Conservation (phyloP, 2,888 invertebrate species). For the Leptopilina syphax region DNA sequence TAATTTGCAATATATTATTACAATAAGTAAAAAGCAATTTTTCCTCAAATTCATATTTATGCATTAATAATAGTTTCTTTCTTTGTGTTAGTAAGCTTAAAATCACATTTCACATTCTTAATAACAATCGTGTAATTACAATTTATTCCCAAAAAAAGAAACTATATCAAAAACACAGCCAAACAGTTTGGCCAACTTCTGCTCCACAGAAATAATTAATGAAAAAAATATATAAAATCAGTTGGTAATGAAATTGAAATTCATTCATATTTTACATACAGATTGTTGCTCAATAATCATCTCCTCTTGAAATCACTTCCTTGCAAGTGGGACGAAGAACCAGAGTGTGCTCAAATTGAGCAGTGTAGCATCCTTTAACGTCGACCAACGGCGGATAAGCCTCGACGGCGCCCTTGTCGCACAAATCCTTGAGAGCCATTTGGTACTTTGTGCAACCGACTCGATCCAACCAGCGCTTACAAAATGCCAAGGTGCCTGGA, state of each 20-base stretch:
- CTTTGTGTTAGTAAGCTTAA: too few species aligned
- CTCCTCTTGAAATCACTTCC: constrained; percentile 97
- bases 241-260: constrained; percentile 12
- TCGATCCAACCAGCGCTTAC: constrained; percentile 98
- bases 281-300: constrained; percentile 86
- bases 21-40: too few species aligned
- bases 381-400: constrained; percentile 99
- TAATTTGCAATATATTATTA: too few species aligned
- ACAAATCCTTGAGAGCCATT: constrained; percentile 98
- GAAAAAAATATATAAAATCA: constrained; percentile 1
- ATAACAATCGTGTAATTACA: too few species aligned
- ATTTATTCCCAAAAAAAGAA: too few species aligned
- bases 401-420: constrained; percentile 98
- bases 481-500: constrained; percentile 92
- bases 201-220: too few species aligned
- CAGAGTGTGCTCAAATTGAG: constrained; percentile 99
- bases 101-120: too few species aligned
- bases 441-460: constrained; percentile 98
- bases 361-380: constrained; percentile 97
- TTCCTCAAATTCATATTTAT: too few species aligned
- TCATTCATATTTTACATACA: constrained; percentile 27
- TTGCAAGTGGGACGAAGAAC: constrained; percentile 98
- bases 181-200: too few species aligned
- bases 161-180: too few species aligned
- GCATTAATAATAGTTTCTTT: too few species aligned